These are phyloP conservation scores for Endotricha flammealis DNA, from an alignment of 2,888 invertebrate species.

Conservation along the genomic window DNA sequence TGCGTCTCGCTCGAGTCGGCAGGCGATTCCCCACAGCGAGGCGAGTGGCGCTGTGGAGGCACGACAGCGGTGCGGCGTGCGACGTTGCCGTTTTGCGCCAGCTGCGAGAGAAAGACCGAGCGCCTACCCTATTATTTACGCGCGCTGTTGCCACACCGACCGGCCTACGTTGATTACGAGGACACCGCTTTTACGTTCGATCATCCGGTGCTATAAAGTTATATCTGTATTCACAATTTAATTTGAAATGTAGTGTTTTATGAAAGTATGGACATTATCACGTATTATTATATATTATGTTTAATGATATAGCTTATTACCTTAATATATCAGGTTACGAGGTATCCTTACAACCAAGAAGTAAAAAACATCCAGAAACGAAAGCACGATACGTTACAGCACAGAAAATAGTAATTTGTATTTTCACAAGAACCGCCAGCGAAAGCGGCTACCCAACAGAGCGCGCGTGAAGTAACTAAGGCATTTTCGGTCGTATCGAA, in stretches of 20 bases:
- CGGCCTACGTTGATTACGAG: slow-evolving; percentile 78
- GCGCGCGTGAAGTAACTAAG: slow-evolving; percentile 75
- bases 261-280: slow-evolving; percentile 20
- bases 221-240: slow-evolving; percentile 38
- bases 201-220: slow-evolving; percentile 58
- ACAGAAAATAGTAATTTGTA: slow-evolving; percentile 25
- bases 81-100: slow-evolving; percentile 73
- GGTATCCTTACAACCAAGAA: slow-evolving; percentile 21
- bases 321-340: slow-evolving; percentile 32
- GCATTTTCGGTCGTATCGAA: slow-evolving; percentile 75
- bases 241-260: slow-evolving; percentile 24
- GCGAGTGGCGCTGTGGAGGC: slow-evolving; percentile 41
- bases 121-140: slow-evolving; percentile 78
- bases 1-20: slow-evolving; percentile 54
- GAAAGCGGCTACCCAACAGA: slow-evolving; percentile 62
- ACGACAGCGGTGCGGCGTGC: slow-evolving; percentile 50
- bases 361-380: slow-evolving; percentile 22
- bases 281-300: slow-evolving; percentile 18
- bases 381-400: slow-evolving; percentile 11
- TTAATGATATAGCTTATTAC: slow-evolving; percentile 26
- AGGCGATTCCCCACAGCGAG: slow-evolving; percentile 44
- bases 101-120: slow-evolving; percentile 76
- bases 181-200: slow-evolving; percentile 77
- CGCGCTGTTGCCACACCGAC: slow-evolving; percentile 72
- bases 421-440: slow-evolving; percentile 46